These are phyloP conservation scores for Stictonetta naevosa DNA, from an alignment of 2,113 vertebrate genomes.

Conservation along the genomic window DNA sequence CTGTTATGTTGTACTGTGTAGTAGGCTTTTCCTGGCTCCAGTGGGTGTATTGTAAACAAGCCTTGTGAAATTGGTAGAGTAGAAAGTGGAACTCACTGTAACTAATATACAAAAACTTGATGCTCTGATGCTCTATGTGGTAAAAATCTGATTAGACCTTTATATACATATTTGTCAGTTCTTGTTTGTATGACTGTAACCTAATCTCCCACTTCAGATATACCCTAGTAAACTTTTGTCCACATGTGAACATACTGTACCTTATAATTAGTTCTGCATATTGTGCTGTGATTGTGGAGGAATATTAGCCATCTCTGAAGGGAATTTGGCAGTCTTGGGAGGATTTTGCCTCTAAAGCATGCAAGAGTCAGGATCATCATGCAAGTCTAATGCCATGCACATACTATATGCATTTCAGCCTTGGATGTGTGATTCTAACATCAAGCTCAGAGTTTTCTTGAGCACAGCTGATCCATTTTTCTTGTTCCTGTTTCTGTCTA, in stretches of 20 bases:
- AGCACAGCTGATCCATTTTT: not conserved
- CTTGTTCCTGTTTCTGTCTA: not conserved
- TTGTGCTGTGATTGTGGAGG: not conserved
- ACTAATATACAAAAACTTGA: not conserved
- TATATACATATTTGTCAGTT: accelerated
- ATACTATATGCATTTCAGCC: not conserved
- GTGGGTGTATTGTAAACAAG: not conserved
- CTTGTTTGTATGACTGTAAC: not conserved
- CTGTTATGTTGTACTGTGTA: not conserved
- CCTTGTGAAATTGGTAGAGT: not conserved
- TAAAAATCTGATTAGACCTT: not conserved
- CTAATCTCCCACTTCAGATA: not conserved
- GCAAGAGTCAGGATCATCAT: not conserved
- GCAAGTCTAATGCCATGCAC: not conserved
- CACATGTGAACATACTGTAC: not conserved
- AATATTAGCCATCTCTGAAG: not conserved
- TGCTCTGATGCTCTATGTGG: not conserved
- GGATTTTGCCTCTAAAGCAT: not conserved
- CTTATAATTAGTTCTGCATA: not conserved
- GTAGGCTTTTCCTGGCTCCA: not conserved
- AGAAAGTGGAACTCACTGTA: not conserved
- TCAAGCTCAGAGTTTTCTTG: not conserved
- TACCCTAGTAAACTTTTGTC: not conserved
- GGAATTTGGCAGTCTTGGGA: not conserved
- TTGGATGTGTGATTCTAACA: not conserved